Conservation (phyloP, 2,888 invertebrate genomes). For the Nemurella pictetii region DNA sequence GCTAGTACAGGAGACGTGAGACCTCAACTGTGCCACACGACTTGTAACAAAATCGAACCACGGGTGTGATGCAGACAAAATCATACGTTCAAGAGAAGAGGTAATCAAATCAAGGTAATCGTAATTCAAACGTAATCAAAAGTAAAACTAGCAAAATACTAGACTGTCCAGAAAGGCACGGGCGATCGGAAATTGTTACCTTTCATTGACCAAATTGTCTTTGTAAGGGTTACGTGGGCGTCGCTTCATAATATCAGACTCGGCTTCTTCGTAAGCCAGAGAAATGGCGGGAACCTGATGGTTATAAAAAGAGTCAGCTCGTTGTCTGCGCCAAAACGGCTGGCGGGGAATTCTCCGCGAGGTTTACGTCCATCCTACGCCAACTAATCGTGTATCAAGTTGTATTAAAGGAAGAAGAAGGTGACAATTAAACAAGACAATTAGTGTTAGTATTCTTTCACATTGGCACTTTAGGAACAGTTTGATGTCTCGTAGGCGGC, state of each 20-base stretch:
- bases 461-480: background rate
- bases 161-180: slow-evolving; percentile 14
- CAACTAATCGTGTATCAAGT: background rate
- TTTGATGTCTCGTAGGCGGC: background rate
- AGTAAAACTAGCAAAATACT: slow-evolving; percentile 34
- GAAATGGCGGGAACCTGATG: slow-evolving; percentile 85
- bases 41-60: slow-evolving; percentile 22
- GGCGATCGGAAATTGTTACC: slow-evolving; percentile 57
- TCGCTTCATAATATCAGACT: slow-evolving; percentile 93
- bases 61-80: slow-evolving; percentile 21
- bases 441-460: background rate
- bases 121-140: slow-evolving; percentile 19
- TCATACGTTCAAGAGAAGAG: slow-evolving; percentile 16
- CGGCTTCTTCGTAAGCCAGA: slow-evolving; percentile 87
- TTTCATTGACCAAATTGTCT: slow-evolving; percentile 93
- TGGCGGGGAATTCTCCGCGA: background rate
- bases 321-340: background rate
- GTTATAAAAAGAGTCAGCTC: slow-evolving; percentile 34
- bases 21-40: slow-evolving; percentile 24
- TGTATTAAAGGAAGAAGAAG: background rate
- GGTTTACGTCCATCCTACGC: background rate
- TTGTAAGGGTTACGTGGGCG: slow-evolving; percentile 83
- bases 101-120: slow-evolving; percentile 21
- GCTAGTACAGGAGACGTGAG: slow-evolving; percentile 3
- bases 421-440: background rate